Evolutionary conservation across 2,113 vertebrate genomes (phyloP), one percentile per base, ranked within the genome.

Genomic region (Semnornis frantzii): DNA sequence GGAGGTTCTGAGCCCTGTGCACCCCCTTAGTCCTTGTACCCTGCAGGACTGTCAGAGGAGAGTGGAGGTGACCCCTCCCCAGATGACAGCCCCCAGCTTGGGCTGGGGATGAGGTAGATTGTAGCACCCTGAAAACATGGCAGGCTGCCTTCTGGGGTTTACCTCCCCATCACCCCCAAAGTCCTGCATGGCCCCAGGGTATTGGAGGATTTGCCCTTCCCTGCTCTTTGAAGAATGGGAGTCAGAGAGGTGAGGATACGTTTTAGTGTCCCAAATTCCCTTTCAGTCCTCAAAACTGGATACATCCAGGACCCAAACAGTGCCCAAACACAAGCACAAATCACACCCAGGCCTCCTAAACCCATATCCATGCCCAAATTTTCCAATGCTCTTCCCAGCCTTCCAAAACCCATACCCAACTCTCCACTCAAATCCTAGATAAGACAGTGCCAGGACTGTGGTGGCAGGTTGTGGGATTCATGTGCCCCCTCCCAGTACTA

Each of bases 41-140:
- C 23, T 16, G 28, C 27, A 6, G 65, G 59, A n/a, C 7, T 37
- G 71, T 46, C 14, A 46, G n/a, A 1, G 31, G 80, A 25, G 39
- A 28, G 18, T 14, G 27, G 63, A 27, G 27, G 31, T 25, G 39
- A 1, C 39, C 71, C 65, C 30, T n/a, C 30, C 39, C 18, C 46
- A 28, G 7, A 3, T 19, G 24, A 25, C 5, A 4, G 33, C 20
- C 11, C n/a, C 37, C 70, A 48, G 17, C 5, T 24, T 0, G 4
- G n/a, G 15, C 15, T 28, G 21, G 37, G 39, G 17, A 16, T 4
- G 54, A 23, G 15, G 17, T 10, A 37, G 30, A 18, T 28, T 6
- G 2, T 5, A 5, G 3, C 5, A n/a, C 6, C 7, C 21, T 3
- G 1, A 1, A 3, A 33, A 11, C 20, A 5, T 0, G 2, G 15